These are phyloP conservation scores for Pantala flavescens DNA, from an alignment of 1,140 invertebrate genomes.

Conservation along the genomic window DNA sequence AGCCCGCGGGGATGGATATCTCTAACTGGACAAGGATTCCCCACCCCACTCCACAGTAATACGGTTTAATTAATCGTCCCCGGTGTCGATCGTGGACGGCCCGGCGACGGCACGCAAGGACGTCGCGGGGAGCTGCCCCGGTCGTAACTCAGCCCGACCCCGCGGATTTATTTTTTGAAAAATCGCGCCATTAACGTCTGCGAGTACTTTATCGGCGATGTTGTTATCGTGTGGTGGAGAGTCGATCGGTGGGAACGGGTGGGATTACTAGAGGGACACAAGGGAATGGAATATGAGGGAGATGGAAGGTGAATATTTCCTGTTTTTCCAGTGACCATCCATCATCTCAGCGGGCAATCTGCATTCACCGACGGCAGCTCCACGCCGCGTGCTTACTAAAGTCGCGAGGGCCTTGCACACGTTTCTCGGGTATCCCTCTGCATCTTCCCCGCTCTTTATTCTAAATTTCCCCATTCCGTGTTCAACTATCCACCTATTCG, in stretches of 20 bases:
- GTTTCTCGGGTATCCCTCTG: too few relatives aligned
- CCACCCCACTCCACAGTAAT: too few relatives aligned
- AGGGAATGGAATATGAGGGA: background rate
- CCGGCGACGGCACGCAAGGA: too few relatives aligned
- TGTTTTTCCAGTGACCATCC: background rate
- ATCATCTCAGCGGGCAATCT: slow-evolving; percentile 1
- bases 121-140: too few relatives aligned
- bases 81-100: too few relatives aligned
- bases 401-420: background rate
- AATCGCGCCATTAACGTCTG: background rate
- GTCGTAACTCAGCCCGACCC: too few relatives aligned
- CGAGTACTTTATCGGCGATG: background rate
- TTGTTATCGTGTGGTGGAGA: background rate
- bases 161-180: background rate
- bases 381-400: background rate
- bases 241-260: background rate
- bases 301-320: background rate
- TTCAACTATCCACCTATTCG: too few relatives aligned
- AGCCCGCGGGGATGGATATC: too few relatives aligned
- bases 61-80: too few relatives aligned
- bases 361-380: background rate
- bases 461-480: too few relatives aligned
- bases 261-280: background rate
- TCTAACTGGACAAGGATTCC: too few relatives aligned
- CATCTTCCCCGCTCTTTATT: too few relatives aligned